These are phyloP conservation scores for Agelastica alni DNA, from an alignment of 2,888 invertebrate species.

Conservation along the genomic window DNA sequence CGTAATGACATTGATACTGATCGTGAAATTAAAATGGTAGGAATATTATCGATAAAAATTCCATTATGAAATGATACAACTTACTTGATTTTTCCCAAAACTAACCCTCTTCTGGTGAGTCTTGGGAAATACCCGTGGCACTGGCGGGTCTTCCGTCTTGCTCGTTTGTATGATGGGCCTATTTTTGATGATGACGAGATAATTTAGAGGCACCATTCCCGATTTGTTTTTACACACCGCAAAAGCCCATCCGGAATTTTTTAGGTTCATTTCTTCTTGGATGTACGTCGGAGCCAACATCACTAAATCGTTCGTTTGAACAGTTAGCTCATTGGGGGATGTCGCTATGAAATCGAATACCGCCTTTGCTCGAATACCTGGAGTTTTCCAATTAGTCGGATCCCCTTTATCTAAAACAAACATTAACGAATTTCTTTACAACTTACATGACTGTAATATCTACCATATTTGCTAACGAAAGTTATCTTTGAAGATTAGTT, in stretches of 20 bases:
- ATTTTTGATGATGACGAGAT: conserved; percentile 53
- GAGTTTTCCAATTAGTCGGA: conserved; percentile 71
- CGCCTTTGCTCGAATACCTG: conserved; percentile 67
- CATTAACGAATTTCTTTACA: too few relatives aligned
- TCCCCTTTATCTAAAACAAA: conserved; percentile 56
- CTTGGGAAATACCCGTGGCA: conserved; percentile 39
- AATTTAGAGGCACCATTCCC: conserved; percentile 69
- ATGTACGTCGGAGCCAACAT: conserved; percentile 82
- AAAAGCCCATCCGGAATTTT: conserved; percentile 72
- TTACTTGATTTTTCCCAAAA: conserved; percentile 53
- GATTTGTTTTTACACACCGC: conserved; percentile 64
- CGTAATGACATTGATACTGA: too few relatives aligned
- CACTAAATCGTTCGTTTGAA: conserved; percentile 76
- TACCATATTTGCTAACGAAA: too few relatives aligned
- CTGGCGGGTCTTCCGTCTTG: conserved; percentile 23
- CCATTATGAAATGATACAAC: too few relatives aligned
- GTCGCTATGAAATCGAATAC: conserved; percentile 76
- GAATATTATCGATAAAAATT: too few relatives aligned
- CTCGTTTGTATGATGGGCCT: conserved; percentile 23
- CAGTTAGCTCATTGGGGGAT: conserved; percentile 74
- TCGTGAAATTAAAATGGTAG: too few relatives aligned
- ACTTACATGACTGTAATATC: too few relatives aligned
- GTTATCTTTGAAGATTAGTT: too few relatives aligned
- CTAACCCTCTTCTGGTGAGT: conserved; percentile 52
- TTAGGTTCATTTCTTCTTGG: conserved; percentile 68